Evolutionary conservation across 2,113 vertebrate genomes (phyloP), one percentile per base, ranked within the genome.

Genomic region (Brachyhypopomus occidentalis): DNA sequence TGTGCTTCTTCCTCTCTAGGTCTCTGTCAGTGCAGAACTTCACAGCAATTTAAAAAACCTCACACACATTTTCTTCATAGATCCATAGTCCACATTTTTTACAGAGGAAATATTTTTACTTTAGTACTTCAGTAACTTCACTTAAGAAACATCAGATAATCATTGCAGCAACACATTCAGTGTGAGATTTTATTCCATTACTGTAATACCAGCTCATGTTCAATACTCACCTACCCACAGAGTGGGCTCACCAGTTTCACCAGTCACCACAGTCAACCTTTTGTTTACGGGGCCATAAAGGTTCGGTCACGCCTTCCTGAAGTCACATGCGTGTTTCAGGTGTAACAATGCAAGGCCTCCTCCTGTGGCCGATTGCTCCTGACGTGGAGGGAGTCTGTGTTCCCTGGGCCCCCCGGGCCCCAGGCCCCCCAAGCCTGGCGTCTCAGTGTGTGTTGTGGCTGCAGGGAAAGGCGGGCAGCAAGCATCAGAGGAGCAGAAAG

Each of bases 401-500:
- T 22, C n/a, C 27, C 36, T 12, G 55, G 55, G 84, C 81, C 77
- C 75, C 27, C 36, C 11, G 55, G 55, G 84, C 81, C 77, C 75
- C 55, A 7, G 63, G 81, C 62, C 38, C 55, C 70, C 84, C 75
- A 30, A 45, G 62, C 60, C 81, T 78, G 78, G 62, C 9, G 41
- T 83, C 78, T 80, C 41, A 74, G 73, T 78, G 59, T 82, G 55
- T 83, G 62, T 63, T 36, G 72, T 79, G 75, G 79, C 75, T 84
- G 59, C 75, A 84, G 75, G 72, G 82, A 77, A 84, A 86, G 85
- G 85, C 78, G 85, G 72, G 77, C 72, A 66, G 23, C 81, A 81
- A 17, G 64, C 52, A 78, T 83, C 73, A 72, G 45, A 12, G 27
- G n/a, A 23, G 72, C 25, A 81, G 77, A 77, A 75, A 82, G 64